Base-by-base conservation (phyloP, 2,888 invertebrate genomes). In the Cantharis nigra region DNA sequence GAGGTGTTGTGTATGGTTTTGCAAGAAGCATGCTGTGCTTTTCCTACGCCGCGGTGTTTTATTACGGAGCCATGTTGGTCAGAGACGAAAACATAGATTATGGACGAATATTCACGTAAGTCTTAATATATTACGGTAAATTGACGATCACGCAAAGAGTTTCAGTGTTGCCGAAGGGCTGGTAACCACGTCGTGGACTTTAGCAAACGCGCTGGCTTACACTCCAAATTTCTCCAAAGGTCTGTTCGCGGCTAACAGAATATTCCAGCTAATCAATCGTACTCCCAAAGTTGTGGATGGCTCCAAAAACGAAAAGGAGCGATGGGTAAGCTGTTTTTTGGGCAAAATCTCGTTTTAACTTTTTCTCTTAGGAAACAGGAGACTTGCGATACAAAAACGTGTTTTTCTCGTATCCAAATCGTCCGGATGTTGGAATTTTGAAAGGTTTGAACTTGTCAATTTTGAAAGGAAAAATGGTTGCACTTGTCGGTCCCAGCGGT, bases 221-320 rank as follows among this genome's bases (percentile, higher is more conserved):
- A 94, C 95, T 0, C 95, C 95, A 2, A 95, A 95, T 86, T 93
- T 95, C 89, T 94, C 94, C 83, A 95, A 95, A 88, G 95, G 94
- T 64, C 90, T 95, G 65, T 89, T 91, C 69, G 94, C 95, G 0
- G 94, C 95, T 4, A 91, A 91, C 7, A 91, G 93, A 71, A 93
- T 95, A 77, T 92, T 94, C 80, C 86, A 90, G 10, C 87, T 95
- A 63, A 88, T 95, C 3, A 89, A 91, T 72, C 89, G 93, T 70
- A 86, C 90, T 82, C 94, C 95, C 0, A 88, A 90, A 82, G 91
- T 95, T 26, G 83, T 85, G 81, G 88, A 89, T 82, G 81, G 85
- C 9, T 70, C 75, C 5, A 82, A 85, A 69, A 82, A 85, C 11
- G 78, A 82, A 2, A 82, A 81, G 14, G 82, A 83, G 5, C 65